These are phyloP conservation scores for Cantharis rufa DNA, from an alignment of 2,888 invertebrate species.

Conservation along the genomic window DNA sequence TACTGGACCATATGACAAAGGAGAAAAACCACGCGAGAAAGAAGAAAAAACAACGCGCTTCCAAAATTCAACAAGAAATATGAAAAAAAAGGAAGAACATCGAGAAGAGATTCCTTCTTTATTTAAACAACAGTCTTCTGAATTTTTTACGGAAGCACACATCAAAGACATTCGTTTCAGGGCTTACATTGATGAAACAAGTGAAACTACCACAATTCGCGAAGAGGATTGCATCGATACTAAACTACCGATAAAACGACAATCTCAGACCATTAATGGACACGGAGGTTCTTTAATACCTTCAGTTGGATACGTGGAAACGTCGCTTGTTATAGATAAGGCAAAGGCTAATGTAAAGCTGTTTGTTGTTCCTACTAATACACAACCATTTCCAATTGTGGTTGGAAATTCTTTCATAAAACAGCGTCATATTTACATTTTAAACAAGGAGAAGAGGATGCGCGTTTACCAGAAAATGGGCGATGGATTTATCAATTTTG, in stretches of 20 bases:
- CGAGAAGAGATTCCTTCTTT: background rate
- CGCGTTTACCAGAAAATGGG: constrained; percentile 20
- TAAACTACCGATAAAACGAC: constrained; percentile 29
- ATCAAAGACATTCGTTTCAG: constrained; percentile 27
- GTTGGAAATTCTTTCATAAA: constrained; percentile 28
- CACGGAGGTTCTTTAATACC: constrained; percentile 27
- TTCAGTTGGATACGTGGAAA: constrained; percentile 29
- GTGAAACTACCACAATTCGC: constrained; percentile 32
- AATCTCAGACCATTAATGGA: constrained; percentile 31
- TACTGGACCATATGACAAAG: background rate
- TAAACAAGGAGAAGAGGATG: constrained; percentile 14
- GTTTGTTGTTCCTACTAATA: constrained; percentile 34
- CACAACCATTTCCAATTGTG: constrained; percentile 36
- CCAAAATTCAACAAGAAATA: background rate
- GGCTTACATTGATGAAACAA: constrained; percentile 31
- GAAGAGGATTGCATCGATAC: constrained; percentile 30
- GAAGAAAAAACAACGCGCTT: background rate
- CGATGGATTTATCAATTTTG: constrained; percentile 20
- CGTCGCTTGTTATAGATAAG: constrained; percentile 30
- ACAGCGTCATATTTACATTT: constrained; percentile 12
- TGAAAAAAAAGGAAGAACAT: background rate
- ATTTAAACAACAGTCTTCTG: constrained; percentile 4
- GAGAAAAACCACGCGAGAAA: background rate
- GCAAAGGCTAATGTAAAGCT: constrained; percentile 29
- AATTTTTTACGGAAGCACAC: constrained; percentile 27